Conservation (phyloP, 2,113 vertebrate species). For the Pterocles burchelli region DNA sequence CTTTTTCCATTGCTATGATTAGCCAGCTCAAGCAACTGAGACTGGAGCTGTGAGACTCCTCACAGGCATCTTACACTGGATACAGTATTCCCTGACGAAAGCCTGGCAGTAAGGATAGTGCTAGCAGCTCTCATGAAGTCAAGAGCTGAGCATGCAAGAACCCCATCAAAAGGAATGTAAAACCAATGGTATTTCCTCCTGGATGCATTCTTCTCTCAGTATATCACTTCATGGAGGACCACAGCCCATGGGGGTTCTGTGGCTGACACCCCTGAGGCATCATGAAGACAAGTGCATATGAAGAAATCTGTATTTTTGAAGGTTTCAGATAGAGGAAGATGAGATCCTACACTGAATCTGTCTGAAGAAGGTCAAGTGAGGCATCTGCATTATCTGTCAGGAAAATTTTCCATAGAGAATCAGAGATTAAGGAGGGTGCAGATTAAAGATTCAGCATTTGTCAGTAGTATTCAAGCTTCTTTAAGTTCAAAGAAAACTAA, state of each 20-base stretch:
- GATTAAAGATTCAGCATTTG: conserved; percentile 21
- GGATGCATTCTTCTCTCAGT: neutral
- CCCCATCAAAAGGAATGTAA: neutral
- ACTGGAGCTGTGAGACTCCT: neutral
- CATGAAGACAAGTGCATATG: neutral
- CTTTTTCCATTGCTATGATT: neutral
- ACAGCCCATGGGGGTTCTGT: rapidly evolving
- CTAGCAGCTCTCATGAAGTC: neutral
- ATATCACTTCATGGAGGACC: neutral
- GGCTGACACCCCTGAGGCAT: neutral
- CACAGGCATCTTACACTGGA: neutral
- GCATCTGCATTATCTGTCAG: neutral
- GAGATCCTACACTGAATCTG: neutral
- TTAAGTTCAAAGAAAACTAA: conserved; percentile 20
- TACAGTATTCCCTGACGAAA: neutral
- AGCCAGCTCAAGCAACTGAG: neutral
- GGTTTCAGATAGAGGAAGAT: neutral
- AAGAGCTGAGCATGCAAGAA: neutral
- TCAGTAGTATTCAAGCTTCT: conserved; percentile 1
- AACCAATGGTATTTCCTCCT: neutral
- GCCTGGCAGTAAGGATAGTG: neutral
- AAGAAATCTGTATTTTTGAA: neutral
- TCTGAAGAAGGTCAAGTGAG: neutral
- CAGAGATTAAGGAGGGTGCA: neutral
- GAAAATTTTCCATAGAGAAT: conserved; percentile 15